Percentiles rank a stretch among this genome's conserved stretches.
Evolutionary conservation across 2,888 invertebrate genomes (phyloP).

Genomic region (Parochlus steinenii): DNA sequence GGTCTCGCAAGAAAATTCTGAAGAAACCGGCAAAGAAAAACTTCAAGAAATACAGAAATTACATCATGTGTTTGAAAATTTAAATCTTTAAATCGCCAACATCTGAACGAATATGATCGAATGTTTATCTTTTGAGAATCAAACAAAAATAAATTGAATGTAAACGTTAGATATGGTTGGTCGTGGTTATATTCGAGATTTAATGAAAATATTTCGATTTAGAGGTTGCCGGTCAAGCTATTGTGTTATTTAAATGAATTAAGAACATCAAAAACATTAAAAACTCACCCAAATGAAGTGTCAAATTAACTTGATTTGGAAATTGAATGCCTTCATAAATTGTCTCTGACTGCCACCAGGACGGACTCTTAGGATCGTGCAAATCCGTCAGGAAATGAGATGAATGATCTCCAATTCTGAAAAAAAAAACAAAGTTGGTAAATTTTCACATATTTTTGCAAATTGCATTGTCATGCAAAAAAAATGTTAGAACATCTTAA

Average conservation of each 20-base stretch:
- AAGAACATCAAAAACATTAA: not conserved
- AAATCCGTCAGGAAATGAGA: slow-evolving; percentile 75
- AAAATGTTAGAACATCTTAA: not conserved
- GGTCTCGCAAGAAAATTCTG: too few relatives aligned
- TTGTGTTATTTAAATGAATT: not conserved
- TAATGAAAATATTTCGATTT: too few relatives aligned
- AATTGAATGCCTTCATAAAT: slow-evolving; percentile 88
- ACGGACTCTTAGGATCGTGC: slow-evolving; percentile 75
- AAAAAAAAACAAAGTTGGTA: slow-evolving; percentile 1
- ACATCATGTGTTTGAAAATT: too few relatives aligned
- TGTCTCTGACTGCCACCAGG: slow-evolving; percentile 98
- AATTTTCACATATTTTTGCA: not conserved
- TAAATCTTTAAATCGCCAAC: too few relatives aligned
- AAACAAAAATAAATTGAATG: too few relatives aligned
- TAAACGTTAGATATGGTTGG: too few relatives aligned
- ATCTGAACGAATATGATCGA: too few relatives aligned
- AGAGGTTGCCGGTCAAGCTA: not conserved
- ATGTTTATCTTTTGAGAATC: too few relatives aligned
- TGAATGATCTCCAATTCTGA: slow-evolving; percentile 41
- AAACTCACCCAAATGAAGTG: slow-evolving; percentile 61
- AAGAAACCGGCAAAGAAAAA: too few relatives aligned
- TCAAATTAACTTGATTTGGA: slow-evolving; percentile 84
- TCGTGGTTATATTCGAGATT: too few relatives aligned
- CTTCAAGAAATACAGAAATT: too few relatives aligned
- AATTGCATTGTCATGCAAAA: not conserved